Evolutionary conservation across 1,140 invertebrate genomes (phyloP).

Genomic region (Eubasilissa regina): DNA sequence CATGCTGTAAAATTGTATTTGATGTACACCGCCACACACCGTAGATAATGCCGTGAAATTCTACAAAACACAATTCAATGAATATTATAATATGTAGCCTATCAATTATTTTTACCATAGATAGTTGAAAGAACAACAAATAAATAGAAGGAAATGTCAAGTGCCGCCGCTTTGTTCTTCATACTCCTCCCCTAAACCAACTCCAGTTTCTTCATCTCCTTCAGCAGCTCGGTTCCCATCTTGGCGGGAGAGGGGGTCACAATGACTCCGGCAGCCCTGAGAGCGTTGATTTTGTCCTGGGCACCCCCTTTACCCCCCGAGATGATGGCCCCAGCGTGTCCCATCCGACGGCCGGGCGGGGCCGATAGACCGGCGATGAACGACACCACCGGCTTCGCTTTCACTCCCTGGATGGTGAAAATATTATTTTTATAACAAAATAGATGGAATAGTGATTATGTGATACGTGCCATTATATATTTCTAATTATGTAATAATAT

Average conservation of each 20-base stretch:
- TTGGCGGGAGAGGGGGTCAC: slow-evolving; percentile 97
- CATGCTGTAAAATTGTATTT: no score
- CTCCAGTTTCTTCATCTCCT: slow-evolving; percentile 88
- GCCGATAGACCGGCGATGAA: slow-evolving; percentile 99
- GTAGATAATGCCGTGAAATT: no score
- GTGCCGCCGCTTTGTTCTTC: no score
- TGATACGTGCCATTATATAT: no score
- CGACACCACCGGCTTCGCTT: slow-evolving; percentile 98
- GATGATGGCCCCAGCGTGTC: slow-evolving; percentile 99
- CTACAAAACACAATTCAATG: no score
- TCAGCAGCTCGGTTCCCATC: slow-evolving; percentile 91
- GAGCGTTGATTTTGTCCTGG: slow-evolving; percentile 97
- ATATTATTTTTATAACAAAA: neutral
- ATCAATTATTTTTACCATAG: no score
- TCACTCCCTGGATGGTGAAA: slow-evolving; percentile 80
- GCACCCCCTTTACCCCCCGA: slow-evolving; percentile 98
- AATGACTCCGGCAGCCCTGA: slow-evolving; percentile 93
- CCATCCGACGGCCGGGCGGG: slow-evolving; percentile 98
- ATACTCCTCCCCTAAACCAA: slow-evolving; percentile 69
- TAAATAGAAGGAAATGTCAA: no score
- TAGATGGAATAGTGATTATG: no score
- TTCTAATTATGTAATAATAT: no score
- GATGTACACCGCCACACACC: no score
- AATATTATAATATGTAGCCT: no score
- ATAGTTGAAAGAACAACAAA: no score